Percentiles rank a stretch among this genome's conserved stretches.
Conservation (phyloP, 2,797 vertebrate species). For the Myotis myotis region DNA sequence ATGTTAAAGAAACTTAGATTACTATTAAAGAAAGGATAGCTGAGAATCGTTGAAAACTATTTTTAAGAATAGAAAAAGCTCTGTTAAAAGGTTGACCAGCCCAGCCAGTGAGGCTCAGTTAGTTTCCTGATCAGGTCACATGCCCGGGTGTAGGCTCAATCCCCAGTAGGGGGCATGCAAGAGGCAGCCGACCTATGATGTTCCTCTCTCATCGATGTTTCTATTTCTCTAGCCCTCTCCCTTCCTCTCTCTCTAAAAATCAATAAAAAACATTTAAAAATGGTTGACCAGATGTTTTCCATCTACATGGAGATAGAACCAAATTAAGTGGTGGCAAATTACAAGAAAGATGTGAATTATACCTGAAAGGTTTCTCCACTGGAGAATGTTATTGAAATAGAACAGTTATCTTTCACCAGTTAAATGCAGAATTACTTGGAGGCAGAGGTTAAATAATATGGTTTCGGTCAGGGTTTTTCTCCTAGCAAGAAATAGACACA, state of each 20-base stretch:
- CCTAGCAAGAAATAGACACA: background rate
- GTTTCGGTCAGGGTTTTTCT: background rate
- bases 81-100: background rate
- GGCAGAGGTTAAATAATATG: background rate
- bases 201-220: no score
- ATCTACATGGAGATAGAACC: background rate
- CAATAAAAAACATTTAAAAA: background rate
- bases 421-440: constrained; percentile 19
- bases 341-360: background rate
- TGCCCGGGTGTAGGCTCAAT: no score
- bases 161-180: no score
- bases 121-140: no score
- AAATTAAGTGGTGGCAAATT: constrained; percentile 23
- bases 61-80: constrained; percentile 35
- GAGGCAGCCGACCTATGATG: no score
- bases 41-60: background rate
- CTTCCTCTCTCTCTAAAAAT: no score
- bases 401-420: background rate
- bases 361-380: background rate
- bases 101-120: no score
- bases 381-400: background rate
- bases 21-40: background rate
- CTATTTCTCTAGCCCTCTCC: no score
- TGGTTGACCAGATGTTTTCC: background rate
- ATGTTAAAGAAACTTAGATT: background rate